These are phyloP conservation scores for Argyra leucocephala DNA, from an alignment of 2,888 invertebrate species.

Conservation along the genomic window DNA sequence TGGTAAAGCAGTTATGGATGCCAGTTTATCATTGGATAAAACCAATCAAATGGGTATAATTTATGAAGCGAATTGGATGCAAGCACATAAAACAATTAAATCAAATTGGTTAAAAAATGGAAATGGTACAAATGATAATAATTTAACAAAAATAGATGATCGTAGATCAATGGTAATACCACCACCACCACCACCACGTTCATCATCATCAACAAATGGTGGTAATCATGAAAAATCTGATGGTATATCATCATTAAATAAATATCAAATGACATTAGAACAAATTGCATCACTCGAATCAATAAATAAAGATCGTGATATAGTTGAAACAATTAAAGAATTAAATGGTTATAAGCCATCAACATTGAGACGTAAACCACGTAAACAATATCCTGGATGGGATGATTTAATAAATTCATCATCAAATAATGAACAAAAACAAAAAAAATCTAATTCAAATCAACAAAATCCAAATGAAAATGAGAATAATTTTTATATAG, in stretches of 20 bases:
- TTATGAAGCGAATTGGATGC: constrained; percentile 78
- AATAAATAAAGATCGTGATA: constrained; percentile 36
- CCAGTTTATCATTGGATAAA: constrained; percentile 58
- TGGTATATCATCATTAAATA: constrained; percentile 45
- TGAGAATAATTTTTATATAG: not conserved
- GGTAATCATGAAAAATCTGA: constrained; percentile 32
- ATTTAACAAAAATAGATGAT: constrained; percentile 21
- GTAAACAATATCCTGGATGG: constrained; percentile 52
- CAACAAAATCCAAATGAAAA: not conserved
- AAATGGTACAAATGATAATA: not conserved
- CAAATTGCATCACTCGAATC: constrained; percentile 48
- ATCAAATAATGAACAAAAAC: constrained; percentile 21
- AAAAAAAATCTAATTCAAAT: constrained; percentile 7
- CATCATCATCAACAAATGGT: constrained; percentile 21
- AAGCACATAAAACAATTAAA: constrained; percentile 46
- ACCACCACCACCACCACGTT: not conserved
- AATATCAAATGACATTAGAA: constrained; percentile 51
- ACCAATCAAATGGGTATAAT: constrained; percentile 64
- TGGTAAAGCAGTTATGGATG: constrained; percentile 65
- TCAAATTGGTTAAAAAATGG: constrained; percentile 17
- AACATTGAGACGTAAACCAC: constrained; percentile 48
- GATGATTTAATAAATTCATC: constrained; percentile 39
- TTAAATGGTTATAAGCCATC: constrained; percentile 55
- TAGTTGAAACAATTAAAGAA: constrained; percentile 52
- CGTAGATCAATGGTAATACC: not conserved